These are phyloP conservation scores for Xanthia icteritia DNA, from an alignment of 2,888 invertebrate species.

Conservation along the genomic window DNA sequence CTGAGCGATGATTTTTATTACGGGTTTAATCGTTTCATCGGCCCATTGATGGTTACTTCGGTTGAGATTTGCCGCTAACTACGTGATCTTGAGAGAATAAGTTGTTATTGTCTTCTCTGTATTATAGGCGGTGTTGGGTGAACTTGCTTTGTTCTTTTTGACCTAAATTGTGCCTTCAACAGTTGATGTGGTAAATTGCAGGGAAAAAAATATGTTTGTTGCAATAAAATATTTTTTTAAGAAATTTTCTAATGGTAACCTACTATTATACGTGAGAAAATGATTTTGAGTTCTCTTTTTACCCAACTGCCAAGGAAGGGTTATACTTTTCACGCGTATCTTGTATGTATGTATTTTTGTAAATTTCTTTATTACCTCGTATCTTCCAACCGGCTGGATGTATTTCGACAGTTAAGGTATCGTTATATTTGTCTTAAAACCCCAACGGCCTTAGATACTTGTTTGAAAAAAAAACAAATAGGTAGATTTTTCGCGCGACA, in stretches of 20 bases:
- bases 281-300: neutral
- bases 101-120: slow-evolving; percentile 45
- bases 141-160: slow-evolving; percentile 29
- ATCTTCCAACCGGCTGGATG: too few species aligned
- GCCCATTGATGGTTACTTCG: slow-evolving; percentile 43
- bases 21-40: slow-evolving; percentile 39
- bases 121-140: slow-evolving; percentile 10
- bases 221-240: neutral
- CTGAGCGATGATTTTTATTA: slow-evolving; percentile 60
- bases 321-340: too few species aligned
- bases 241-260: neutral
- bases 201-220: neutral
- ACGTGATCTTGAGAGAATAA: slow-evolving; percentile 35
- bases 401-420: too few species aligned
- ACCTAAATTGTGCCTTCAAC: slow-evolving; percentile 23
- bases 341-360: too few species aligned
- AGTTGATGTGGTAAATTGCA: slow-evolving; percentile 36
- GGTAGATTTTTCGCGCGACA: too few species aligned
- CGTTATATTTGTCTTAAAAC: too few species aligned
- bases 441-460: too few species aligned
- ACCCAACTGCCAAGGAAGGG: too few species aligned
- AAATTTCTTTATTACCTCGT: too few species aligned
- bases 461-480: too few species aligned
- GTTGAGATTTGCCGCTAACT: slow-evolving; percentile 52
- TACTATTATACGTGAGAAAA: neutral